phyloP scores from a whole-genome alignment of 2,888 invertebrate species.

The Acronicta aceris region DNA sequence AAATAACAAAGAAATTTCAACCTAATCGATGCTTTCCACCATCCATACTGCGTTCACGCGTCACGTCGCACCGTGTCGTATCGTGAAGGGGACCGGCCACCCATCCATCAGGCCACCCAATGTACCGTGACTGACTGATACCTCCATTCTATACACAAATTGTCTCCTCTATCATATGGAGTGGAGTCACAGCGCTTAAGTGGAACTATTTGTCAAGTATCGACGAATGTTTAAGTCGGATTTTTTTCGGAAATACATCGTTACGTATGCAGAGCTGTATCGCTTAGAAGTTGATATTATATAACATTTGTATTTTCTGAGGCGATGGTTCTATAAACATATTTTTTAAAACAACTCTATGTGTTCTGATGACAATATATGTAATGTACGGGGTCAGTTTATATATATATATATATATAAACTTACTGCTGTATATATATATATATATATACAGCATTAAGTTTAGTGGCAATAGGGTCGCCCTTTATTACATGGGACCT shows the following conservation, averaged over 20 bases:
- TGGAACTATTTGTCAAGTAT: constrained; percentile 47
- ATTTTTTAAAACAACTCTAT: no score
- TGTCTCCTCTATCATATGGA: constrained; percentile 65
- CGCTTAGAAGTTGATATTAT: no score
- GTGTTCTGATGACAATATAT: no score
- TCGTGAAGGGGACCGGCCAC: constrained; percentile 33
- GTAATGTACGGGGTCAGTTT: no score
- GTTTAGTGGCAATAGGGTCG: no score
- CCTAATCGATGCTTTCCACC: background rate
- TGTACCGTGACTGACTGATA: constrained; percentile 63
- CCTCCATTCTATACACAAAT: constrained; percentile 66
- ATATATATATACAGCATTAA: no score
- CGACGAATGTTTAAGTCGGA: constrained; percentile 38
- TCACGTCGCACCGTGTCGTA: constrained; percentile 19
- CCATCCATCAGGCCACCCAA: constrained; percentile 51
- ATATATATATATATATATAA: no score
- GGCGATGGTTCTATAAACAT: background rate
- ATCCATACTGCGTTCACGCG: constrained; percentile 18
- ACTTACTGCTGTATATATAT: no score
- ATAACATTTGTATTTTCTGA: background rate
- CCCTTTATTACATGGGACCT: no score
- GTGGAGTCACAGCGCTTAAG: constrained; percentile 38
- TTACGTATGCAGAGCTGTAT: background rate
- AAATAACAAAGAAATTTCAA: background rate
- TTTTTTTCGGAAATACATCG: constrained; percentile 31